Conservation (phyloP, 2,888 invertebrate genomes). For the Athripsodes cinereus region DNA sequence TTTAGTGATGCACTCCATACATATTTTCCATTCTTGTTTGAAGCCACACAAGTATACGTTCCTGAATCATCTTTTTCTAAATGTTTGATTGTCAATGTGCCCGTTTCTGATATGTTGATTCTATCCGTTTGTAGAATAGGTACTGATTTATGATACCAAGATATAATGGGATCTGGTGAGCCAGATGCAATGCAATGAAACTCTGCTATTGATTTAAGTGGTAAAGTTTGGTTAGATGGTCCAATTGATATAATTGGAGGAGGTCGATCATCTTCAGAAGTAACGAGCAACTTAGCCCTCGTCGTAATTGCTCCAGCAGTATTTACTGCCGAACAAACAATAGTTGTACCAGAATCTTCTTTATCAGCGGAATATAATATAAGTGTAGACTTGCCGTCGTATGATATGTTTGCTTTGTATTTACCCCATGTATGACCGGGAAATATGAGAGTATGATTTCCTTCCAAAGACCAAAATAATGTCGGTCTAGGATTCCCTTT, state of each 20-base stretch:
- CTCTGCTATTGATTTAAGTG: constrained; percentile 78
- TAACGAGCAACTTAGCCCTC: constrained; percentile 71
- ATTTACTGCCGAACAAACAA: constrained; percentile 83
- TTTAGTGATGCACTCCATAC: constrained; percentile 77
- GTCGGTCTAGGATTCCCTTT: constrained; percentile 78
- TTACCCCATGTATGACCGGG: constrained; percentile 68
- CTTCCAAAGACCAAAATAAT: constrained; percentile 86
- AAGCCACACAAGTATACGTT: constrained; percentile 75
- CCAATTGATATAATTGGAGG: constrained; percentile 88
- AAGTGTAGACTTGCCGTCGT: constrained; percentile 57
- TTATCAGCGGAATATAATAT: constrained; percentile 58
- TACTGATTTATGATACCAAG: constrained; percentile 76
- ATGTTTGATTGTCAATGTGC: constrained; percentile 67
- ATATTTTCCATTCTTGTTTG: constrained; percentile 82
- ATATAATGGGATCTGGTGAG: constrained; percentile 70
- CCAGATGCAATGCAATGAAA: constrained; percentile 81
- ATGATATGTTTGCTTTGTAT: constrained; percentile 61
- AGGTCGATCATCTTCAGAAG: constrained; percentile 73
- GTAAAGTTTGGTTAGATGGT: constrained; percentile 90
- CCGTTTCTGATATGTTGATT: constrained; percentile 65
- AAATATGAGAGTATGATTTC: constrained; percentile 74
- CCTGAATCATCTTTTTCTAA: constrained; percentile 69
- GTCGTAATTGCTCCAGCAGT: constrained; percentile 76
- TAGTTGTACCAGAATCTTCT: constrained; percentile 65
- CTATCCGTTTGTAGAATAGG: constrained; percentile 63